These are phyloP conservation scores for Chloroceryle aenea DNA, from an alignment of 2,113 vertebrate genomes.

Conservation along the genomic window DNA sequence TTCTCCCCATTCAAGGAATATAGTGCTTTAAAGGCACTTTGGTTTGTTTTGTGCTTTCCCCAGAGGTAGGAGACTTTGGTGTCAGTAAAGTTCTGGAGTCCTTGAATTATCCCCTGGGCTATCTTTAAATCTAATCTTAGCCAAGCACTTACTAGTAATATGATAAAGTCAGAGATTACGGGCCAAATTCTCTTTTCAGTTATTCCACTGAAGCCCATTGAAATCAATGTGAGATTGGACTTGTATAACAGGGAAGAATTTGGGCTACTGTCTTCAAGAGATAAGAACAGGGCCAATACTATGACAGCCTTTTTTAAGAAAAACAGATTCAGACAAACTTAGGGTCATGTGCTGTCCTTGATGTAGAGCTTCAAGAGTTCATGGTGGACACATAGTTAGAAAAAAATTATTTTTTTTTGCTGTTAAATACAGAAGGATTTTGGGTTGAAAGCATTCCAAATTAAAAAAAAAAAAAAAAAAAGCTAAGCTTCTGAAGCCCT, in stretches of 20 bases:
- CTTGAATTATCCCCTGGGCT: conserved; percentile 46
- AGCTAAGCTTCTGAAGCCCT: not conserved
- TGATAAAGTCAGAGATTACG: conserved; percentile 47
- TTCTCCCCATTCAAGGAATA: accelerated
- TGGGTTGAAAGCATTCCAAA: not conserved
- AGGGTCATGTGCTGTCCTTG: not conserved
- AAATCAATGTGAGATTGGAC: conserved; percentile 67
- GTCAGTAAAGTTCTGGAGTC: not conserved
- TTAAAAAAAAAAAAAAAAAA: not conserved
- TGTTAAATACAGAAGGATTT: not conserved
- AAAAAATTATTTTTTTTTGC: not conserved
- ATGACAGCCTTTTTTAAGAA: not conserved
- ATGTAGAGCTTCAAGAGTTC: not conserved
- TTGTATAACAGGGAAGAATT: conserved; percentile 21
- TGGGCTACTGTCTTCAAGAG: conserved; percentile 44
- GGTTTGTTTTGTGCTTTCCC: not conserved
- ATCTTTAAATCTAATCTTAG: conserved; percentile 66
- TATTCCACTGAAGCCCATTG: conserved; percentile 30
- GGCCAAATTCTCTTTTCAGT: conserved; percentile 52
- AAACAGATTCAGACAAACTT: not conserved
- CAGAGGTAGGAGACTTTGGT: not conserved
- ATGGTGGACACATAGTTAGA: not conserved
- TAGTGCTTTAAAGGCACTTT: not conserved
- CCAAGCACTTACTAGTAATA: conserved; percentile 20
- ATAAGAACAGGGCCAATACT: conserved; percentile 61